phyloP scores from a whole-genome alignment of 2,888 invertebrate genomes.

The Sarcophaga variegata region DNA sequence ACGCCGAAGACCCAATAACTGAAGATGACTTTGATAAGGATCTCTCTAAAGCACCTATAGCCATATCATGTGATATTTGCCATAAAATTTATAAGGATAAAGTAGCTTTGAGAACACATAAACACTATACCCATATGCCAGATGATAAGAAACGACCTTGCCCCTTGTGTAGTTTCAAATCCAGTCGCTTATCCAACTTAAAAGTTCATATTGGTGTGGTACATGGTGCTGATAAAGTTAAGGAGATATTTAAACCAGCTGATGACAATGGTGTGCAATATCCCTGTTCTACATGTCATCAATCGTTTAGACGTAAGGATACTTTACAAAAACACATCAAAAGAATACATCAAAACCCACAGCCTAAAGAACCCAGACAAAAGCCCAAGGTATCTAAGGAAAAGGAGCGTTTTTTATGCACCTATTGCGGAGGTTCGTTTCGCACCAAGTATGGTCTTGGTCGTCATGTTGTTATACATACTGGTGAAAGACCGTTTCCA shows the following conservation, averaged over 20 bases:
- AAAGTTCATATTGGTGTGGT: conserved; percentile 45
- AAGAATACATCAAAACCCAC: conserved; percentile 39
- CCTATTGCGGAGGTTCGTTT: conserved; percentile 61
- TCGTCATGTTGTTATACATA: conserved; percentile 82
- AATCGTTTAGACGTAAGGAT: conserved; percentile 25
- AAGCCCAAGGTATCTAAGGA: conserved; percentile 32
- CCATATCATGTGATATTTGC: conserved; percentile 33
- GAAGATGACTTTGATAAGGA: conserved; percentile 30
- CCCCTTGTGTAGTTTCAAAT: conserved; percentile 34
- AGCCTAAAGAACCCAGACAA: not conserved
- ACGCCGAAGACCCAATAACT: conserved; percentile 9
- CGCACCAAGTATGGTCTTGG: conserved; percentile 57
- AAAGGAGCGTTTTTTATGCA: conserved; percentile 60
- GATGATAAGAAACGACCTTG: conserved; percentile 44
- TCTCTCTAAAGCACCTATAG: conserved; percentile 29
- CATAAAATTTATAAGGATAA: conserved; percentile 45
- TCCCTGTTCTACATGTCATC: conserved; percentile 33
- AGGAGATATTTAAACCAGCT: conserved; percentile 9
- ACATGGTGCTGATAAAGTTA: conserved; percentile 34
- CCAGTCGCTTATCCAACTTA: conserved; percentile 26
- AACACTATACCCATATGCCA: conserved; percentile 45
- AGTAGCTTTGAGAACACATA: conserved; percentile 31
- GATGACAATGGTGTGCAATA: conserved; percentile 34
- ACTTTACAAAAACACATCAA: conserved; percentile 36
- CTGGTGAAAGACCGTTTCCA: conserved; percentile 81